Evolutionary conservation across 2,888 invertebrate genomes (phyloP).

Genomic region (Melanchra persicariae): DNA sequence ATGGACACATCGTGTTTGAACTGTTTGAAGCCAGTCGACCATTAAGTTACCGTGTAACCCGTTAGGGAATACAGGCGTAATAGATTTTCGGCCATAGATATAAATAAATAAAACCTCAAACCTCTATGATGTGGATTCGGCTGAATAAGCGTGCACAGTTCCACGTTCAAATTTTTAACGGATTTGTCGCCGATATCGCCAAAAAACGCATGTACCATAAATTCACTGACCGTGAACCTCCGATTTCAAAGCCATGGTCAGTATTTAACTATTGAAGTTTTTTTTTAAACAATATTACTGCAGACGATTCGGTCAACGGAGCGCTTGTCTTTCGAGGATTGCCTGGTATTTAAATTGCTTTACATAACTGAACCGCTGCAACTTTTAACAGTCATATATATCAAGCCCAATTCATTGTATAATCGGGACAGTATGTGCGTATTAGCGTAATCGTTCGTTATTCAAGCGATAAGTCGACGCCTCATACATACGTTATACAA

Average conservation of each 20-base stretch:
- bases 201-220: slow-evolving; percentile 7
- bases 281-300: slow-evolving; percentile 27
- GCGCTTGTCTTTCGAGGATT: neutral
- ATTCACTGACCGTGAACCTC: slow-evolving; percentile 45
- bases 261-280: slow-evolving; percentile 32
- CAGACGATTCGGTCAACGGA: slow-evolving; percentile 5
- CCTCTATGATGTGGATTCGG: slow-evolving; percentile 9
- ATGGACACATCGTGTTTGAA: slow-evolving; percentile 47
- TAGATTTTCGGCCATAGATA: slow-evolving; percentile 49
- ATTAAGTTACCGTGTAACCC: slow-evolving; percentile 53
- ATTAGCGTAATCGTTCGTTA: slow-evolving; percentile 63
- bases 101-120: slow-evolving; percentile 41
- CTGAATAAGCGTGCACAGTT: slow-evolving; percentile 29
- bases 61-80: slow-evolving; percentile 52
- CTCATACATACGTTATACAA: slow-evolving; percentile 58
- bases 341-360: slow-evolving; percentile 7
- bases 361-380: slow-evolving; percentile 13
- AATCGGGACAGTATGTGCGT: slow-evolving; percentile 58
- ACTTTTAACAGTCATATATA: slow-evolving; percentile 13
- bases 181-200: neutral
- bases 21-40: slow-evolving; percentile 57
- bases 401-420: slow-evolving; percentile 56
- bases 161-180: slow-evolving; percentile 17
- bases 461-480: slow-evolving; percentile 65
- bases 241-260: slow-evolving; percentile 49